Evolutionary conservation across 2,113 vertebrate species (phyloP).

Genomic region (Leptosomus discolor): DNA sequence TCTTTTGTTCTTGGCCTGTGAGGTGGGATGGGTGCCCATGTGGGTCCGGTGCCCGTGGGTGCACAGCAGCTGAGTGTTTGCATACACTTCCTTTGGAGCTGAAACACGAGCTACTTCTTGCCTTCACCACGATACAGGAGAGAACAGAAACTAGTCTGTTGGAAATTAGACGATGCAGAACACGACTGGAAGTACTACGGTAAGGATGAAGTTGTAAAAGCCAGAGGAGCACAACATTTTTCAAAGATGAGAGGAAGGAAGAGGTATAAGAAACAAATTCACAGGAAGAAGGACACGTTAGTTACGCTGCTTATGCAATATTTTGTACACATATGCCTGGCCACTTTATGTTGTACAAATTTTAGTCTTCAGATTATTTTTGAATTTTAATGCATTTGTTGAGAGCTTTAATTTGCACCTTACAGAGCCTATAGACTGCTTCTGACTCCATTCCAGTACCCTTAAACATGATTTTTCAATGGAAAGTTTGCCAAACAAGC

Average conservation of each 20-base stretch:
- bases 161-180: background rate
- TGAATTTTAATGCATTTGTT: background rate
- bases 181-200: background rate
- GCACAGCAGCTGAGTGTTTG: too few species aligned
- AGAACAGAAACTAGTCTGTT: background rate
- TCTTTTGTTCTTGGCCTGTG: background rate
- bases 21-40: too few species aligned
- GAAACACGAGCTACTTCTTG: background rate
- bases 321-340: accelerated
- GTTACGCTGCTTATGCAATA: background rate
- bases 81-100: background rate
- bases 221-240: background rate
- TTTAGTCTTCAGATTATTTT: background rate
- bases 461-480: background rate
- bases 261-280: background rate
- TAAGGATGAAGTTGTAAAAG: background rate
- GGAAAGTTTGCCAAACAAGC: background rate
- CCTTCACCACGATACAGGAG: background rate
- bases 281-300: background rate
- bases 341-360: background rate
- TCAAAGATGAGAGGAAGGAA: background rate
- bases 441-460: background rate
- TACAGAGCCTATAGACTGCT: background rate
- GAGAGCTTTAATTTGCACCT: background rate
- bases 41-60: too few species aligned